Percentiles rank a stretch among this genome's conserved stretches.
Conservation (phyloP, 1,140 invertebrate genomes). For the Panagrolaimus sp. region DNA sequence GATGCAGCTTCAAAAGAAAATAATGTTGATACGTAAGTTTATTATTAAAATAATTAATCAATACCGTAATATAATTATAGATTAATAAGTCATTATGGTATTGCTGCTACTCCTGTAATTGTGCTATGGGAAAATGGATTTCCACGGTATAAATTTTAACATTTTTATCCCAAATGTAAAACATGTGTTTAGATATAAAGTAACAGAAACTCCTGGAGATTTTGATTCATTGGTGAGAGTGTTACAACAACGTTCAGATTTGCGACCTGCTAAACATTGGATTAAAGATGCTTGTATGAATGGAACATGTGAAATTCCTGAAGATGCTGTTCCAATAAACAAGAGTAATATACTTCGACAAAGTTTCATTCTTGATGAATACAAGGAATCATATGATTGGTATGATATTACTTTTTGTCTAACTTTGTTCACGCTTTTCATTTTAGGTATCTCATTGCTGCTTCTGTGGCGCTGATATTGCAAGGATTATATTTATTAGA, state of each 20-base stretch:
- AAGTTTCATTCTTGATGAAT: neutral
- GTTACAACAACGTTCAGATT: neutral
- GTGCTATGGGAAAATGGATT: conserved; percentile 39
- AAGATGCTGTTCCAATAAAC: neutral
- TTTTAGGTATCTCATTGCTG: conserved; percentile 6
- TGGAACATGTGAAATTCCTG: neutral
- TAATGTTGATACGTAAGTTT: conserved; percentile 27
- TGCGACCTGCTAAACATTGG: neutral
- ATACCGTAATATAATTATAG: conserved; percentile 15
- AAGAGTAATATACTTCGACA: neutral
- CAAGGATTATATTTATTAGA: neutral
- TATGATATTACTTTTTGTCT: neutral
- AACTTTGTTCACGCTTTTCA: neutral
- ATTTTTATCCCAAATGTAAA: too few species aligned
- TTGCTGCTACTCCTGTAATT: conserved; percentile 35
- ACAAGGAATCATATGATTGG: conserved; percentile 1
- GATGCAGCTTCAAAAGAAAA: conserved; percentile 30
- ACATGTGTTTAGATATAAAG: too few species aligned
- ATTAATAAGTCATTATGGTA: conserved; percentile 38
- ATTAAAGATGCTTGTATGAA: neutral
- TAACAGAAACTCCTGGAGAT: conserved; percentile 1
- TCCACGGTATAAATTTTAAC: too few species aligned
- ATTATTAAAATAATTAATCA: neutral
- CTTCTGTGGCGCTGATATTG: neutral
- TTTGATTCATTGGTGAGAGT: neutral